phyloP scores from a whole-genome alignment of 2,113 vertebrate genomes.

The Connochaetes taurinus region DNA sequence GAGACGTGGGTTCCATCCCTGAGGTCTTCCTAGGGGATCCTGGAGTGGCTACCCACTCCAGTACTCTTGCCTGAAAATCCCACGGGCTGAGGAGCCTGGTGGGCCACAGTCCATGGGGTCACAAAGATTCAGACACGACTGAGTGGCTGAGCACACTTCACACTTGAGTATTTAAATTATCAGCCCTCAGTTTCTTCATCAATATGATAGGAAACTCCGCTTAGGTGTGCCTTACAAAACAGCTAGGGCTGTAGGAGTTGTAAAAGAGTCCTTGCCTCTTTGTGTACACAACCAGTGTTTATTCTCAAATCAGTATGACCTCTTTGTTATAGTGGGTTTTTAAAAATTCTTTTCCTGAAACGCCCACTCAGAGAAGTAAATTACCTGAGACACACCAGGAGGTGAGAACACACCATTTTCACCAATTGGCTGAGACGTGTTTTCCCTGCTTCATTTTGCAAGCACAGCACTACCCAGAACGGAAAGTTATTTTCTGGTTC shows the following conservation, averaged over 20 bases:
- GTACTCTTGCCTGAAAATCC: not conserved
- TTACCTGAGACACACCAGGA: not conserved
- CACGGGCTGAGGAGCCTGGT: not conserved
- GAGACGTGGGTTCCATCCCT: not conserved
- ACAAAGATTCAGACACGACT: not conserved
- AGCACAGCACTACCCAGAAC: not conserved
- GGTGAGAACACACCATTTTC: not conserved
- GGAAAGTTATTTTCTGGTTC: not conserved
- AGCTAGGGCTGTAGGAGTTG: not conserved
- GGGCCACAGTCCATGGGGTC: not conserved
- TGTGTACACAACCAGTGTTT: not conserved
- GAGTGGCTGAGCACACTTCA: not conserved
- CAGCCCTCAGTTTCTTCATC: not conserved
- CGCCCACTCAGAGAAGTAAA: not conserved
- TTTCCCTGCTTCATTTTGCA: constrained; percentile 2
- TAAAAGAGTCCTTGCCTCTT: not conserved
- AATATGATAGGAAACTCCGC: not conserved
- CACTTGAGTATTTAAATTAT: not conserved
- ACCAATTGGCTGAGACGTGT: not conserved
- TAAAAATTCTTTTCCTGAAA: not conserved
- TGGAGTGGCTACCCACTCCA: not conserved
- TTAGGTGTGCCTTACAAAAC: not conserved
- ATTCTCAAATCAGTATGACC: not conserved
- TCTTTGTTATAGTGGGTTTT: not conserved
- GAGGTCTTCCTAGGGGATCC: not conserved